Conservation (phyloP, 2,888 invertebrate genomes). For the Chloromyia formosa region DNA sequence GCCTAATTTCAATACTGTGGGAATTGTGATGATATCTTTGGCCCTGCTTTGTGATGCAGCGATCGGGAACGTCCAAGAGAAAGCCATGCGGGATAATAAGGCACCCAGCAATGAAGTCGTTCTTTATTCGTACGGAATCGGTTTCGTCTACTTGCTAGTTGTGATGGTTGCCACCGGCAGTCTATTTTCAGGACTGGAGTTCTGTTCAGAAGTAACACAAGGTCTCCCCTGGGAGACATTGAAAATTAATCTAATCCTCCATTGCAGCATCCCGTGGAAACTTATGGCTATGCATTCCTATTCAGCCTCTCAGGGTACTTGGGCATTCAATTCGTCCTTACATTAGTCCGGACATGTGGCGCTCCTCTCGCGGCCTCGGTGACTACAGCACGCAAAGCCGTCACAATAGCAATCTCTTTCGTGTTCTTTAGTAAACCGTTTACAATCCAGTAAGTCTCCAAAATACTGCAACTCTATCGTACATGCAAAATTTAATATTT, state of each 20-base stretch:
- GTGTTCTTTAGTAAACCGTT: conserved; percentile 94
- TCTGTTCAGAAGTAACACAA: conserved; percentile 76
- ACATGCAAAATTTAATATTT: neutral
- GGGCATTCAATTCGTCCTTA: conserved; percentile 92
- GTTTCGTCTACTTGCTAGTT: conserved; percentile 80
- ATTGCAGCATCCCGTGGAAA: conserved; percentile 74
- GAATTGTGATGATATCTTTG: conserved; percentile 79
- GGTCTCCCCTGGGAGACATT: neutral
- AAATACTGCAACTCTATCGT: neutral
- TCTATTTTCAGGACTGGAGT: conserved; percentile 76
- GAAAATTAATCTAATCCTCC: conserved; percentile 26
- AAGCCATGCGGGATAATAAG: conserved; percentile 85
- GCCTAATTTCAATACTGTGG: conserved; percentile 76
- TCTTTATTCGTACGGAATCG: conserved; percentile 90
- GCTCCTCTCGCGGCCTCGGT: conserved; percentile 94
- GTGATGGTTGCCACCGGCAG: conserved; percentile 79
- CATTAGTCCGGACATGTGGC: conserved; percentile 86
- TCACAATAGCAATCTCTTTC: conserved; percentile 93
- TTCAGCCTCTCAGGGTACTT: conserved; percentile 91
- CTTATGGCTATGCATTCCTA: conserved; percentile 85
- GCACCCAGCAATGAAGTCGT: conserved; percentile 92
- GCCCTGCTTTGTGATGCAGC: conserved; percentile 93
- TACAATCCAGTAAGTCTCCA: conserved; percentile 81
- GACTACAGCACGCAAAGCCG: conserved; percentile 88
- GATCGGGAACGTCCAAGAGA: conserved; percentile 97